Base-by-base conservation (phyloP, 2,113 vertebrate genomes). In the Manacus vitellinus region DNA sequence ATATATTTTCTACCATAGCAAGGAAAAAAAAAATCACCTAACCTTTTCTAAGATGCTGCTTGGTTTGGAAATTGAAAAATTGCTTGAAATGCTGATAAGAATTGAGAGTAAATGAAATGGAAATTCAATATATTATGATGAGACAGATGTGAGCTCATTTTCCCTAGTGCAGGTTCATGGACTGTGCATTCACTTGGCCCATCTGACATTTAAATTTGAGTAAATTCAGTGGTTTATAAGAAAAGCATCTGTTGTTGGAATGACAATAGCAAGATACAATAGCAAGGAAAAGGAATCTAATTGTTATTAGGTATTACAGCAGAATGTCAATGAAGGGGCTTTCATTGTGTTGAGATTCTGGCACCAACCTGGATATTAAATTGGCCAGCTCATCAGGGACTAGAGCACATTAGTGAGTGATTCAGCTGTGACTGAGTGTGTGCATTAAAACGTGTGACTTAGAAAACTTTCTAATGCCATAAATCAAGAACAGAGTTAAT, bases 161-260 rank as follows among this genome's bases (percentile, higher is more conserved):
- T 86, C 91, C 66, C 59, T 65, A 58, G 87, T 39, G 72, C 89
- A 81, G 77, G 92, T 94, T 97, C 94, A 90, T 65, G 82, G 94
- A 67, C 87, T 82, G 81, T 86, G 94, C 96, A 75, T 96, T 97
- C 88, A 58, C 86, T 96, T 93, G 89, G 83, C 86, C 96, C 1
- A 44, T 83, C 75, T 98, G 94, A 97, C 93, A 97, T 98, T 97
- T 98, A 96, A 94, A 95, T 97, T 94, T 97, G 91, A 81, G 95
- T 96, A 97, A 98, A 95, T 96, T 97, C 96, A 97, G 56, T 96
- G 92, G 96, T 94, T 97, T 98, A 93, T 95, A 97, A 97, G 91
- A 89, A 97, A 96, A 97, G 89, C 86, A 94, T 96, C 95, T 97
- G 95, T 97, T 97, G 66, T 95, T 97, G 73, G 75, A 90, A 97